Percentiles rank a stretch among this genome's conserved stretches.
These are phyloP conservation scores for Laterallus jamaicensis DNA, from an alignment of 2,113 vertebrate species.

Conservation along the genomic window DNA sequence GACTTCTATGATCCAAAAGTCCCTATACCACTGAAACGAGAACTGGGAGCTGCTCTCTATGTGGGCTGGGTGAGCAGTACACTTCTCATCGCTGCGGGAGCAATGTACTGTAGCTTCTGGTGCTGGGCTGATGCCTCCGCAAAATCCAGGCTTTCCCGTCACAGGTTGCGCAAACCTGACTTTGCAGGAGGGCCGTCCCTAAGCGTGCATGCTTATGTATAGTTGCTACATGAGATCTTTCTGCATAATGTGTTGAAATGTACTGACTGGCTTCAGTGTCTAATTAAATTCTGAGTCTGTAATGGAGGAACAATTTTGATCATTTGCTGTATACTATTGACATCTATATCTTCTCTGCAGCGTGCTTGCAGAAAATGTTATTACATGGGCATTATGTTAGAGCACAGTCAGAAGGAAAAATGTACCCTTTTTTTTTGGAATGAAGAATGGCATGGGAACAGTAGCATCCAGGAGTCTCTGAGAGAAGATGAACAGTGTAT, in stretches of 20 bases:
- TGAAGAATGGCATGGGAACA: background rate
- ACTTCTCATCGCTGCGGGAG: constrained; percentile 84
- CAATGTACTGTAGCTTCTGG: constrained; percentile 82
- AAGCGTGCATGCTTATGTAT: constrained; percentile 17
- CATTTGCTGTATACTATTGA: background rate
- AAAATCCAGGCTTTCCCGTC: background rate
- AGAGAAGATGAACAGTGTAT: background rate
- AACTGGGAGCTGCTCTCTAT: constrained; percentile 91
- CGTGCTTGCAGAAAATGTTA: background rate
- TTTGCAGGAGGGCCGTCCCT: background rate
- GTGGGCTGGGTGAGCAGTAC: constrained; percentile 85
- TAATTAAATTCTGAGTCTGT: background rate
- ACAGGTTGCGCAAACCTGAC: background rate
- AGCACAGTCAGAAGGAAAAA: background rate
- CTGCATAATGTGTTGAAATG: background rate
- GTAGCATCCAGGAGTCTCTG: background rate
- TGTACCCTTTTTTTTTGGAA: background rate
- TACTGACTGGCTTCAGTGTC: background rate
- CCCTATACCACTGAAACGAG: constrained; percentile 80
- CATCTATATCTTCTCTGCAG: background rate
- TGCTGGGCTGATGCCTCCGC: background rate
- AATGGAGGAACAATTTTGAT: background rate
- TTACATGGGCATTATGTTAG: background rate
- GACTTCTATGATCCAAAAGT: constrained; percentile 87
- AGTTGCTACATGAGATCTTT: background rate